Evolutionary conservation across 2,888 invertebrate species (phyloP), one percentile per base, ranked within the genome.

Genomic region (Congeria kusceri): DNA sequence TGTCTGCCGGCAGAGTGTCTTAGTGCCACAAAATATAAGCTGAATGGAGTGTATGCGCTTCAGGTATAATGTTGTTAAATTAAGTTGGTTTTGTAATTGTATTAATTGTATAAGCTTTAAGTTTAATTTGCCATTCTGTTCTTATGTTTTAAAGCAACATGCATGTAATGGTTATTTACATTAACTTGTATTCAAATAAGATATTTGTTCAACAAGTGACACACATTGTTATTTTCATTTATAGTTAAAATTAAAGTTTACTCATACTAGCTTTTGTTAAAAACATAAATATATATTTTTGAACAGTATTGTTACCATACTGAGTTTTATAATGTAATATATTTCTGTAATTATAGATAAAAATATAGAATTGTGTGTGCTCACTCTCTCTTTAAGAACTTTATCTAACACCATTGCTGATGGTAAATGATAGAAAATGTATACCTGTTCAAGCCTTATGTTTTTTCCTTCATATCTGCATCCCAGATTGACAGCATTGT

Each of bases 401-500:
- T 13, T 46, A 11, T 46, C 15, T 15, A 11, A 11, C 46, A 46
- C 46, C 46, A 13, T 13, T 15, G 15, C 15, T 46, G 11, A 13
- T 13, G 11, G 46, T 11, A 46, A 46, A 15, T 13, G 56, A 18
- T 56, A 11, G 25, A 56, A 56, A 56, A 13, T 25, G 25, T 56
- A 25, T 56, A 11, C 9, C n/a, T 56, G 25, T 56, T 25, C 25
- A 28, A n/a, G 28, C 28, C 25, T 59, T 4, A n/a, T 23, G 7
- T 27, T 59, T n/a, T 59, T 59, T 25, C 28, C n/a, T 61, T 47
- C 39, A 3, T 39, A 1, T 44, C 20, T 65, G 7, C 62, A 39
- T 73, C 67, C 15, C 74, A 91, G 92, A 84, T 91, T 61, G 88
- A 90, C 74, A 91, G 88, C 92, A 66, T 95, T 95, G 89, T 96